These are phyloP conservation scores for Linyphia triangularis DNA, from an alignment of 2,888 invertebrate genomes.

Conservation along the genomic window DNA sequence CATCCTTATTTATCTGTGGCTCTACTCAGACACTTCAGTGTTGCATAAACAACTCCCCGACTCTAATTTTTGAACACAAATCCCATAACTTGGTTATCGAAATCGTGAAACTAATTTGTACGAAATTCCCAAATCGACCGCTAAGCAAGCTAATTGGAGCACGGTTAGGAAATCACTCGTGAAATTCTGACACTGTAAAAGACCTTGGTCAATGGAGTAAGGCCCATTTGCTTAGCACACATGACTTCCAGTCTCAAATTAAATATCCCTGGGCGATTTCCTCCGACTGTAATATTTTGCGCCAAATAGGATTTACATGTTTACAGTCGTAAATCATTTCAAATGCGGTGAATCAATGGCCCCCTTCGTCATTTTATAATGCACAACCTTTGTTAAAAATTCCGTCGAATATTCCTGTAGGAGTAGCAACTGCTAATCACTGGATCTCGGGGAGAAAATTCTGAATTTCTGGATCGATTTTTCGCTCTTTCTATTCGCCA, in stretches of 20 bases:
- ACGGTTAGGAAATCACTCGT: conserved; percentile 41
- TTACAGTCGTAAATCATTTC: conserved; percentile 36
- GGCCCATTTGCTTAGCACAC: conserved; percentile 10
- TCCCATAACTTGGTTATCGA: conserved; percentile 32
- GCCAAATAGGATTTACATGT: conserved; percentile 25
- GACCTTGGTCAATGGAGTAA: conserved; percentile 15
- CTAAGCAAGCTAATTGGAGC: conserved; percentile 49
- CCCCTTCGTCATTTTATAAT: background rate
- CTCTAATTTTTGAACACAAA: conserved; percentile 26
- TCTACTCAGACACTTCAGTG: background rate
- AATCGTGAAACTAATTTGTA: conserved; percentile 46
- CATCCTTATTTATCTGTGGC: background rate
- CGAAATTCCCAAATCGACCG: conserved; percentile 57
- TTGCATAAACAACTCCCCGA: background rate
- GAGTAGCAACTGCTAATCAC: conserved; percentile 26
- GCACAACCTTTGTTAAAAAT: conserved; percentile 47
- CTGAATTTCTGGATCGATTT: conserved; percentile 23
- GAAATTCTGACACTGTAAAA: background rate
- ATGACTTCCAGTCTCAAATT: conserved; percentile 37
- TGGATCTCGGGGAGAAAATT: background rate
- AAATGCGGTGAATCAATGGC: conserved; percentile 24
- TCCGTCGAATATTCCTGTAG: conserved; percentile 5
- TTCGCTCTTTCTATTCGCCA: conserved; percentile 12
- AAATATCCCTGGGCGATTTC: conserved; percentile 43
- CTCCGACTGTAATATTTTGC: conserved; percentile 28